Evolutionary conservation across 2,888 invertebrate species (phyloP).

Genomic region (Dione juno): DNA sequence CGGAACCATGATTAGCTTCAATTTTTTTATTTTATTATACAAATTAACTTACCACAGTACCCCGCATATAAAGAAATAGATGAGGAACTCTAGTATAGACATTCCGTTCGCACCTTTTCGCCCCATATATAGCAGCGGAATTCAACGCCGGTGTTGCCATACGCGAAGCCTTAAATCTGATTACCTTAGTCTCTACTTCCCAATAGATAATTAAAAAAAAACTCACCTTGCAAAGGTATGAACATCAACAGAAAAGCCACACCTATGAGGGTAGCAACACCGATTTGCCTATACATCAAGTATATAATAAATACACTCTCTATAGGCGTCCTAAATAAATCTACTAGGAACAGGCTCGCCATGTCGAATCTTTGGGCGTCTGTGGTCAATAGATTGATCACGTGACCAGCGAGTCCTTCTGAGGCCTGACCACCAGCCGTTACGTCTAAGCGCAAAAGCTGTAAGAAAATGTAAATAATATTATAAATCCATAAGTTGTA

Average conservation of each 20-base stretch:
- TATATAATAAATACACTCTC: conserved; percentile 90
- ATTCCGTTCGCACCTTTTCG: no score
- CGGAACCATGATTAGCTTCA: no score
- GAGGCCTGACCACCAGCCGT: conserved; percentile 83
- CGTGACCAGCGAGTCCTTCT: conserved; percentile 86
- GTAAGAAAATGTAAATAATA: conserved; percentile 48
- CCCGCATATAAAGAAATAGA: no score
- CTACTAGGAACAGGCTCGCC: conserved; percentile 91
- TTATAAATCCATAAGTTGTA: no score
- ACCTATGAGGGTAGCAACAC: conserved; percentile 83
- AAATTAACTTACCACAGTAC: no score
- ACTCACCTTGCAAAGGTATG: conserved; percentile 59
- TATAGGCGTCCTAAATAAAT: conserved; percentile 91
- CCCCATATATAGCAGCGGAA: no score
- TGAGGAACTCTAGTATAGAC: no score
- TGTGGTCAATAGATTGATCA: conserved; percentile 92
- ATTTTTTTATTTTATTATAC: no score
- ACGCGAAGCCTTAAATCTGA: no score
- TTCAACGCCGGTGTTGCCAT: no score
- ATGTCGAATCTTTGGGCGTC: conserved; percentile 94
- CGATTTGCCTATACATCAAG: conserved; percentile 86
- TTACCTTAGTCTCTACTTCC: no score
- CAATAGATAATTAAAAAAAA: neutral
- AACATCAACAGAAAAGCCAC: conserved; percentile 84
- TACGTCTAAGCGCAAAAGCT: conserved; percentile 89